Evolutionary conservation across 1,140 invertebrate species (phyloP), one percentile per base, ranked within the genome.

Genomic region (Drosophila arizonae): DNA sequence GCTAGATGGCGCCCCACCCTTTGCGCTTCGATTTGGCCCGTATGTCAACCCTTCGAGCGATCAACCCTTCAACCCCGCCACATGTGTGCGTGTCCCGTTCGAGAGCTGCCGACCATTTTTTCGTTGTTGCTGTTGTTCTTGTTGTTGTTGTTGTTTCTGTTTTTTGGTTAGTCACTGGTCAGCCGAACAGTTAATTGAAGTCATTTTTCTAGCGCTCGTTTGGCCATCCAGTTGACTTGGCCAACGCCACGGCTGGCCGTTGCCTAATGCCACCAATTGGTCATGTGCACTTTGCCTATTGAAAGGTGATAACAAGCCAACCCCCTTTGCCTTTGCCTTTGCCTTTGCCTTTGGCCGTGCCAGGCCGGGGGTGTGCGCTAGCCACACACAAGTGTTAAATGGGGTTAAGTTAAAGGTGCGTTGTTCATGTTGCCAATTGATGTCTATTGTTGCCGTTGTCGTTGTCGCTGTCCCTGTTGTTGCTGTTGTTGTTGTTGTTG

Each of bases 101-200:
- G 55, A 60, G 48, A 60, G 21, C 21, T 24, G 17, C 17, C 17
- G 17, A 17, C 56, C 65, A 73, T 77, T 78, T 43, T 43, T 77
- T 78, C 26, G 17, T 28, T 5, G 26, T 28, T 33, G 5, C 8
- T 33, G 30, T 33, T 33, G 30, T 36, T n/a, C n/a, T n/a, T 17
- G 17, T 17, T 17, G 17, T 17, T 17, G 17, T 17, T 17, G 17
- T 17, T 17, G 17, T 17, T 17, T 17, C 17, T 17, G 11, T 10
- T 39, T 39, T 39, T 79, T 88, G 81, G 82, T 86, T 86, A 86
- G 82, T 86, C 82, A 86, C 82, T 86, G 81, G 81, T 72, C 81
- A 86, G 78, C 65, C 67, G 62, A 81, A 78, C 69, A 80, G 82
- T 88, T 87, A 88, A 87, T 87, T 87, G 82, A 87, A 87, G 84